Base-by-base conservation (phyloP, 2,888 invertebrate genomes). In the Ptilodon capucinus region DNA sequence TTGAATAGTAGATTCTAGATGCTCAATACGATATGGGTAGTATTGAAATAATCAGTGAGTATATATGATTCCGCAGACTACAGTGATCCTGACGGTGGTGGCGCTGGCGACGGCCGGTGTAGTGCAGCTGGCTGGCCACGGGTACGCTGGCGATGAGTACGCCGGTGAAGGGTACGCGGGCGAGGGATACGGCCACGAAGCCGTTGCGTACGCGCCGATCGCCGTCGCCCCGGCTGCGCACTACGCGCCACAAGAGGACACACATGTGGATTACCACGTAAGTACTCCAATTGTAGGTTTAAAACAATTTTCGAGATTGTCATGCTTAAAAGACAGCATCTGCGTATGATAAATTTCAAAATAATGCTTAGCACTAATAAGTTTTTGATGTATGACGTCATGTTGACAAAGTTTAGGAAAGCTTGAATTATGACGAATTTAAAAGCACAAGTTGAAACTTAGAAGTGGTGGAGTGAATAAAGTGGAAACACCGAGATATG, bases 181-280 rank as follows among this genome's bases (percentile, higher is more conserved):
- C 30, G 88, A 87, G 51, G 72, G 71, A 50, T 86, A 89, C 61
- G 89, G 84, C 49, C 86, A 90, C 30, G 86, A 86, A 48, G 80
- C 75, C 3, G 76, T 78, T 40, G 84, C 81, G 41, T 89, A 88
- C 64, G 89, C 87, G 25, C 86, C 85, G 28, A 77, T 83, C 11
- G 80, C 79, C 16, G 60, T 68, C n/a, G 65, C 68, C 14, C 74
- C 78, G 21, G 50, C 66, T 16, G 67, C 66, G 38, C 78, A 82
- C 57, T 88, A 88, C 60, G 84, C 70, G 44, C 79, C 76, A 48
- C 86, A 86, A 42, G 90, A 86, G 14, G 89, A 89, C 48, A 82
- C 84, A 51, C 89, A 86, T 66, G 89, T 90, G 55, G 90, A 89
- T 76, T 90, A 89, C 51, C 89, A 90, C 63, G 90, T 90, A 68